These are phyloP conservation scores for Heliconius erato DNA, from an alignment of 2,888 invertebrate genomes.

Conservation along the genomic window DNA sequence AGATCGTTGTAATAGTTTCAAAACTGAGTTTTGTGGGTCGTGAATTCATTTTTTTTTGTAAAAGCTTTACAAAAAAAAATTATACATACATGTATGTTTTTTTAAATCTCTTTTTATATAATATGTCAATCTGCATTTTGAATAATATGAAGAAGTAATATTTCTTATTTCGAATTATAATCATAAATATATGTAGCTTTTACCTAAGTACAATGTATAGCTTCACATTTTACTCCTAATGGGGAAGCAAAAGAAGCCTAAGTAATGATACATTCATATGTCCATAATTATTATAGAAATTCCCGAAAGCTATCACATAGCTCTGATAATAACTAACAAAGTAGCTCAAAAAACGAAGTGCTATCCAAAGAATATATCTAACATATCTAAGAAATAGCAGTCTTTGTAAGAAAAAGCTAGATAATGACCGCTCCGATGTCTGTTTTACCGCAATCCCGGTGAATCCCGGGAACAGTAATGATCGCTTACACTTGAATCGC, in stretches of 20 bases:
- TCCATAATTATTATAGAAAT: neutral
- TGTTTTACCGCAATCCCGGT: constrained; percentile 39
- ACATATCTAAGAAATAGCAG: constrained; percentile 22
- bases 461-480: constrained; percentile 48
- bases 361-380: constrained; percentile 8
- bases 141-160: too few relatives aligned
- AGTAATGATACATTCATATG: too few relatives aligned
- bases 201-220: too few relatives aligned
- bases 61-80: too few relatives aligned
- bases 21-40: neutral
- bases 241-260: too few relatives aligned
- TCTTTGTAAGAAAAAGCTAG: constrained; percentile 40
- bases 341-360: constrained; percentile 4
- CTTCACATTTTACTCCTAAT: too few relatives aligned
- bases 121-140: too few relatives aligned
- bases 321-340: neutral
- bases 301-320: neutral
- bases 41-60: neutral
- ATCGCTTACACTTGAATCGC: constrained; percentile 48
- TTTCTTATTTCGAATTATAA: too few relatives aligned
- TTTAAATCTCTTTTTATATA: too few relatives aligned
- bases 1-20: neutral
- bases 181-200: too few relatives aligned
- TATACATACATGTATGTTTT: too few relatives aligned
- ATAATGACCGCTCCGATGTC: constrained; percentile 43